phyloP scores from a whole-genome alignment of 2,113 vertebrate species.

The Dicentrarchus labrax region DNA sequence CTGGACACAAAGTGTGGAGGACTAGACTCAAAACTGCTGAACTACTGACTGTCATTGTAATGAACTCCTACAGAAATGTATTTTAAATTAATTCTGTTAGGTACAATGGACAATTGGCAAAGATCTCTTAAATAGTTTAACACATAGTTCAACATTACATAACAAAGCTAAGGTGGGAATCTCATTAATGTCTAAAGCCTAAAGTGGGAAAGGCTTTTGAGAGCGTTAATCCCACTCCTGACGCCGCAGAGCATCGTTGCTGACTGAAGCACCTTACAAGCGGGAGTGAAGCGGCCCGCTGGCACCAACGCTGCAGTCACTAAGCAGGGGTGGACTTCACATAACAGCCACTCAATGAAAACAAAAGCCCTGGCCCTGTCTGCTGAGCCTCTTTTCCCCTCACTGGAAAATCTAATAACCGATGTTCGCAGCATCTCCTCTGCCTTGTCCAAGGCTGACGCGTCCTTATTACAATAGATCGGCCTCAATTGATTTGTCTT shows the following conservation, averaged over 20 bases:
- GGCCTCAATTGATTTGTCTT: slow-evolving; percentile 75
- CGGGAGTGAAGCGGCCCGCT: slow-evolving; percentile 1
- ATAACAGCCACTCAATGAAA: slow-evolving; percentile 71
- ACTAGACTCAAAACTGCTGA: neutral
- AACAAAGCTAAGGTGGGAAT: slow-evolving; percentile 50
- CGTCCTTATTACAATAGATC: slow-evolving; percentile 75
- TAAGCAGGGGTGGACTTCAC: slow-evolving; percentile 59
- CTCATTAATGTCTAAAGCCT: slow-evolving; percentile 41
- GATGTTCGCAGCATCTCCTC: slow-evolving; percentile 43
- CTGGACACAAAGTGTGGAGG: neutral
- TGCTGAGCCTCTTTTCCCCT: slow-evolving; percentile 34
- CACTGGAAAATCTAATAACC: slow-evolving; percentile 63
- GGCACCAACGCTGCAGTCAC: slow-evolving; percentile 19
- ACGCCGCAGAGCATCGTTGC: slow-evolving; percentile 34
- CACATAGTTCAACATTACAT: slow-evolving; percentile 24
- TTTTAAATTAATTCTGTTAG: neutral
- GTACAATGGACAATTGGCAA: neutral
- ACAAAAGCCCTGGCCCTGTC: slow-evolving; percentile 52
- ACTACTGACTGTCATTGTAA: neutral
- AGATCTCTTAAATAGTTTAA: slow-evolving; percentile 41
- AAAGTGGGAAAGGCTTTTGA: slow-evolving; percentile 42
- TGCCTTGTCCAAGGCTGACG: slow-evolving; percentile 57
- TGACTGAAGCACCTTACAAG: slow-evolving; percentile 60
- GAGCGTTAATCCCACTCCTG: slow-evolving; percentile 56
- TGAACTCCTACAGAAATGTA: neutral